Conservation (phyloP, 1,140 invertebrate species). For the Carposina sasakii region DNA sequence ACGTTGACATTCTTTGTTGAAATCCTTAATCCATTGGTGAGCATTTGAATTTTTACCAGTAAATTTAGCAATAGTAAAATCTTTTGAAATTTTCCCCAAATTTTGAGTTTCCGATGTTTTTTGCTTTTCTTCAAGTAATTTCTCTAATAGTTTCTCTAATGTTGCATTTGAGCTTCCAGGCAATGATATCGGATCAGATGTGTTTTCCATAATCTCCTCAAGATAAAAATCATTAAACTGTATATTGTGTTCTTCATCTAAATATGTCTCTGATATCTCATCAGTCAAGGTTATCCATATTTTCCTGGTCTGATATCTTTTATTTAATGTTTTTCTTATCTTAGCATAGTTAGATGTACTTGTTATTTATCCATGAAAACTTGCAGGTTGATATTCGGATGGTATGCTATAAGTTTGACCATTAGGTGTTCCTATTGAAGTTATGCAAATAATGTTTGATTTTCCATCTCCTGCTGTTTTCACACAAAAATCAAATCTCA, state of each 20-base stretch:
- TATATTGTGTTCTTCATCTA: slow-evolving; percentile 18
- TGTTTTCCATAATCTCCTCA: slow-evolving; percentile 18
- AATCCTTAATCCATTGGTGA: slow-evolving; percentile 32
- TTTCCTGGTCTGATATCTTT: slow-evolving; percentile 20
- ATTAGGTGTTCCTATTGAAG: slow-evolving; percentile 27
- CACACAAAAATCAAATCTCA: slow-evolving; percentile 22
- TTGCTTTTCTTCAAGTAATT: slow-evolving; percentile 20
- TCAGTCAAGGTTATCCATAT: slow-evolving; percentile 19
- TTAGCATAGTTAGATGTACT: slow-evolving; percentile 15
- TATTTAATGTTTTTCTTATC: slow-evolving; percentile 20
- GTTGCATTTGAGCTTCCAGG: slow-evolving; percentile 14
- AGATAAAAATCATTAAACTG: slow-evolving; percentile 17
- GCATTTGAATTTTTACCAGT: slow-evolving; percentile 20
- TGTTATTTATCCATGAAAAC: slow-evolving; percentile 20
- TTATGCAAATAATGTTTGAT: slow-evolving; percentile 25
- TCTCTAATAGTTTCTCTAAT: slow-evolving; percentile 14
- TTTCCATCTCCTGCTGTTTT: slow-evolving; percentile 12
- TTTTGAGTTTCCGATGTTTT: slow-evolving; percentile 18
- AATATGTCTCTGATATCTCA: slow-evolving; percentile 13
- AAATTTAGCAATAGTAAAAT: slow-evolving; percentile 27
- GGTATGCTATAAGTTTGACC: slow-evolving; percentile 19
- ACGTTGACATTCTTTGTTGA: slow-evolving; percentile 39
- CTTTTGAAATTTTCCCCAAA: slow-evolving; percentile 19
- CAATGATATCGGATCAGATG: too few species aligned
- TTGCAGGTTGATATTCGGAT: slow-evolving; percentile 19